These are phyloP conservation scores for Agrotis exclamationis DNA, from an alignment of 2,888 invertebrate species.

Conservation along the genomic window DNA sequence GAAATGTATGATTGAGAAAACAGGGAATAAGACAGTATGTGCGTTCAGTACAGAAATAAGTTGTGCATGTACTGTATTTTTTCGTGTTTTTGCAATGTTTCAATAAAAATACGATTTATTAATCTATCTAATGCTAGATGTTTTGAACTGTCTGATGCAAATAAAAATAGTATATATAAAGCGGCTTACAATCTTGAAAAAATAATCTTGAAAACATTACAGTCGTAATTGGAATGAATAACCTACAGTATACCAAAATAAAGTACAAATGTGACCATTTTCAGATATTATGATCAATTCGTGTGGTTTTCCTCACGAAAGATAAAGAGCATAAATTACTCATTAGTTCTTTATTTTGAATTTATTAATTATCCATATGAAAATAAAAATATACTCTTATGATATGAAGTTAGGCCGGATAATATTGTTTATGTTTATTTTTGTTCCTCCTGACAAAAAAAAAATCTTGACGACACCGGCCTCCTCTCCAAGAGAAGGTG, in stretches of 20 bases:
- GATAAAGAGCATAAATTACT: background rate
- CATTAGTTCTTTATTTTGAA: background rate
- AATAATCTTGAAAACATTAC: background rate
- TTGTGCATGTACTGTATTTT: too few species aligned
- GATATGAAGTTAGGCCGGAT: background rate
- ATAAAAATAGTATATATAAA: background rate
- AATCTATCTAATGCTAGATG: background rate
- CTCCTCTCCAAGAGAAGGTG: background rate
- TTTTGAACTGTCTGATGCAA: background rate
- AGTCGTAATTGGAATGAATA: background rate
- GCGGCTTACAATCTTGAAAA: conserved; percentile 1
- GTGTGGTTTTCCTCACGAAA: background rate
- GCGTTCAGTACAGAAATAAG: too few species aligned
- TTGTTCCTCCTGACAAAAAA: background rate
- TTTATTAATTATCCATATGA: background rate
- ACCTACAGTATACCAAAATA: background rate
- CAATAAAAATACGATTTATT: background rate
- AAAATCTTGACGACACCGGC: background rate
- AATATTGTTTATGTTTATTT: background rate
- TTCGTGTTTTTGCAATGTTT: background rate
- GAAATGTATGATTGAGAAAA: conserved; percentile 3
- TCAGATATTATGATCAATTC: background rate
- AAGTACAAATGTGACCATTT: background rate
- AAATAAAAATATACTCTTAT: background rate
- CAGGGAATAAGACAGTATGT: background rate